phyloP scores from a whole-genome alignment of 2,113 vertebrate species.

The Apeltes quadracus region DNA sequence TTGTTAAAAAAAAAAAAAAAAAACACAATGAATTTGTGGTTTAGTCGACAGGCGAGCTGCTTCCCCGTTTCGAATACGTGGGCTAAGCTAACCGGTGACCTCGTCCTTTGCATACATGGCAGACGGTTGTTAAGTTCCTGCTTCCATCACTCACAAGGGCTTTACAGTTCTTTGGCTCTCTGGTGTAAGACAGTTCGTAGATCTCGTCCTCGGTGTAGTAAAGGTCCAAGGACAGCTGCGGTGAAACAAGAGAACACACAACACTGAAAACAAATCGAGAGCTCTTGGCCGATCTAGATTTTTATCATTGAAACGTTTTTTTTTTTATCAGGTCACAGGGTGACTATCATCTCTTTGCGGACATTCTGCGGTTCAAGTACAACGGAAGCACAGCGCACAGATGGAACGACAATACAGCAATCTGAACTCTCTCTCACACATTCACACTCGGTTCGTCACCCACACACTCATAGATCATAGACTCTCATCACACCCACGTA shows the following conservation, averaged over 20 bases:
- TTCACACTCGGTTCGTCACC: slow-evolving; percentile 69
- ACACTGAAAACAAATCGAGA: background rate
- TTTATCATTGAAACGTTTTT: slow-evolving; percentile 56
- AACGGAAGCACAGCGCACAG: slow-evolving; percentile 40
- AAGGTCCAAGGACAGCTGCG: slow-evolving; percentile 92
- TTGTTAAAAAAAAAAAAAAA: no score
- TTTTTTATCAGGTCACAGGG: slow-evolving; percentile 48
- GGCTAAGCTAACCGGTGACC: background rate
- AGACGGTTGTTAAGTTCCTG: background rate
- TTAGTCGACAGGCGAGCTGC: background rate
- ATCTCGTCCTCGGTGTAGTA: slow-evolving; percentile 98
- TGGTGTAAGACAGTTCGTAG: slow-evolving; percentile 93
- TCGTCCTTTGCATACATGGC: background rate
- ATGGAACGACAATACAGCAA: slow-evolving; percentile 62
- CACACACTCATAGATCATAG: slow-evolving; percentile 72
- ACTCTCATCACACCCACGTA: slow-evolving; percentile 67
- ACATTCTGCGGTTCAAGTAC: slow-evolving; percentile 56
- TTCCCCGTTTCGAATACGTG: background rate
- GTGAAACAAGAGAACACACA: slow-evolving; percentile 12
- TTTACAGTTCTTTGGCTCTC: slow-evolving; percentile 91
- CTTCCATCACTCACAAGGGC: slow-evolving; percentile 83
- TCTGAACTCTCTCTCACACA: slow-evolving; percentile 63
- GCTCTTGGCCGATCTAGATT: slow-evolving; percentile 13
- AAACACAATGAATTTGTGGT: background rate
- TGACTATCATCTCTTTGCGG: slow-evolving; percentile 62